Percentiles rank a stretch among this genome's conserved stretches.
These are phyloP conservation scores for Heliconius aoede DNA, from an alignment of 2,888 invertebrate genomes.

Conservation along the genomic window DNA sequence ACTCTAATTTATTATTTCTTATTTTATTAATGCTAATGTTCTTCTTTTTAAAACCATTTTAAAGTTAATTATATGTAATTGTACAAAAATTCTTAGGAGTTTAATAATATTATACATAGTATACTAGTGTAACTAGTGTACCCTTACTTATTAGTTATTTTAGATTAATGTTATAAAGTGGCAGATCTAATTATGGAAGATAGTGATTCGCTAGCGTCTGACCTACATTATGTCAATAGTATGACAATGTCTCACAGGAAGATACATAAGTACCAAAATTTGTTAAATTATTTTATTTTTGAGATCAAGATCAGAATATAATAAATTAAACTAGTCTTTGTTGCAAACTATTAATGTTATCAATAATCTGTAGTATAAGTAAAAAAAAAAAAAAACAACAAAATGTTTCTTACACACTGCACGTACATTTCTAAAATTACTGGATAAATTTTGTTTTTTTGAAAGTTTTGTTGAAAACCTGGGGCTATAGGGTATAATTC, in stretches of 20 bases:
- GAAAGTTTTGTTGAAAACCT: background rate
- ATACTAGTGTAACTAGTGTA: background rate
- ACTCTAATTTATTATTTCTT: background rate
- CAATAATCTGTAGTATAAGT: background rate
- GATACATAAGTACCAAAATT: background rate
- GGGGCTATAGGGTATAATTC: background rate
- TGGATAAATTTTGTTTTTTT: background rate
- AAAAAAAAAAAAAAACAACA: too few species aligned
- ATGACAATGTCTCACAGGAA: slow-evolving; percentile 10
- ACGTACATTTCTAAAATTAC: background rate
- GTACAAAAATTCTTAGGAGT: background rate
- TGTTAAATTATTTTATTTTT: background rate
- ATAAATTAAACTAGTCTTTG: background rate
- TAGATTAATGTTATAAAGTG: slow-evolving; percentile 4
- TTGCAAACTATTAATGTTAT: background rate
- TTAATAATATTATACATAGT: background rate
- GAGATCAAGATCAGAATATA: background rate
- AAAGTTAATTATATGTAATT: background rate
- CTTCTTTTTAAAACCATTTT: too few species aligned
- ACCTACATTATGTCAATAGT: slow-evolving; percentile 21
- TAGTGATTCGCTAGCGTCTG: slow-evolving; percentile 17
- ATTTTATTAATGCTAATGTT: background rate
- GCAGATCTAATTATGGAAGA: slow-evolving; percentile 26
- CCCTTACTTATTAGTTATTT: slow-evolving; percentile 16
- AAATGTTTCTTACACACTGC: background rate